Conservation (phyloP, 2,888 invertebrate species). For the Ochlodes sylvanus region DNA sequence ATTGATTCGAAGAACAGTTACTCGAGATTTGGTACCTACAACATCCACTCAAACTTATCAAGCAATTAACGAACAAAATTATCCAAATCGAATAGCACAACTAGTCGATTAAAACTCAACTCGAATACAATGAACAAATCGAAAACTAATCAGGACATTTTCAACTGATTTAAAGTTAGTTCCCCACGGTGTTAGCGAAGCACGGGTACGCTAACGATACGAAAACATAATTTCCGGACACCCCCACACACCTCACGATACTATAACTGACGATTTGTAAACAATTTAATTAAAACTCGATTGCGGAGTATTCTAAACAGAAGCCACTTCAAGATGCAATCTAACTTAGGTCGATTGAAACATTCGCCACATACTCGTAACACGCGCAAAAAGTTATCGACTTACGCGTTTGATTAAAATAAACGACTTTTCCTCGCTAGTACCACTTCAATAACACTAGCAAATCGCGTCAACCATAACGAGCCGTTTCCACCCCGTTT, state of each 20-base stretch:
- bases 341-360: too few relatives aligned
- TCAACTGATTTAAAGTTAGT: neutral
- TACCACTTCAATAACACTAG: neutral
- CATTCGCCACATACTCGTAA: too few relatives aligned
- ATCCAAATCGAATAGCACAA: neutral
- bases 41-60: too few relatives aligned
- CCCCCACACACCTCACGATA: neutral
- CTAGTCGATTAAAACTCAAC: neutral
- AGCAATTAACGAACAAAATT: too few relatives aligned
- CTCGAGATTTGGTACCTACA: too few relatives aligned
- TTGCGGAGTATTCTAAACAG: neutral
- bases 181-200: neutral
- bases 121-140: neutral
- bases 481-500: slow-evolving; percentile 20
- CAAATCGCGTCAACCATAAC: neutral
- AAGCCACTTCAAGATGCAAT: too few relatives aligned
- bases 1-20: too few relatives aligned
- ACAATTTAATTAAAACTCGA: neutral
- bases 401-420: too few relatives aligned
- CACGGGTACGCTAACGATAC: neutral
- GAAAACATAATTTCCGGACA: neutral
- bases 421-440: neutral
- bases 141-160: slow-evolving; percentile 4
- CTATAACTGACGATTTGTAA: neutral
- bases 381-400: too few relatives aligned